Base-by-base conservation (phyloP, 2,888 invertebrate genomes). In the Phalera bucephala region DNA sequence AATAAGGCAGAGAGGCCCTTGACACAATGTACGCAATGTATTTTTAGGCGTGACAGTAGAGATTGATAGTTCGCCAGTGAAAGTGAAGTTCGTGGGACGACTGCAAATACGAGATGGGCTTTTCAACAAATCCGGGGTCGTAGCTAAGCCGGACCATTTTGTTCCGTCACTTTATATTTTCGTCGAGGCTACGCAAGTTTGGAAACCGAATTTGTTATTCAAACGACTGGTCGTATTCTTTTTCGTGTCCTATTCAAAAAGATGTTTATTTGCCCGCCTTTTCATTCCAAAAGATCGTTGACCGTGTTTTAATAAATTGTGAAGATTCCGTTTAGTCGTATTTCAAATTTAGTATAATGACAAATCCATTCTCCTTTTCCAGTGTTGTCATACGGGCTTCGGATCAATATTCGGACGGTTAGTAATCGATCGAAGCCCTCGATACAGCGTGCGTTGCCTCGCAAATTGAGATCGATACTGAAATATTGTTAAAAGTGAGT, bases 31-130 rank as follows among this genome's bases (percentile, higher is more conserved):
- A 67, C 62, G 62, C 69, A 64, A 63, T 71, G 65, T 69, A 65
- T 65, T 65, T 71, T 59, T 70, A 10, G 58, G 54, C 69, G 66
- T 70, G 75, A 72, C 76, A 71, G 64, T 50, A 38, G 49, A 73
- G 75, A 81, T 77, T 79, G 72, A 80, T 80, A 68, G 69, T 62
- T 61, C 36, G 52, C 62, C 46, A 78, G 83, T 72, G 82, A 81
- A 82, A 81, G 83, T 80, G 67, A 72, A 61, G 63, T 68, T 58
- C 79, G 75, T 75, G 75, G 54, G 43, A 40, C 34, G 73, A 69
- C 70, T 79, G 67, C 59, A 50, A 75, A 72, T 57, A 50, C 51
- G 33, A 40, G 45, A 39, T 53, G 45, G 54, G 59, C 53, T 64
- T 67, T 63, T 53, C 44, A 52, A 66, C 64, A 59, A 64, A 66